Evolutionary conservation across 2,888 invertebrate genomes (phyloP).

Genomic region (Gryllus longicercus): DNA sequence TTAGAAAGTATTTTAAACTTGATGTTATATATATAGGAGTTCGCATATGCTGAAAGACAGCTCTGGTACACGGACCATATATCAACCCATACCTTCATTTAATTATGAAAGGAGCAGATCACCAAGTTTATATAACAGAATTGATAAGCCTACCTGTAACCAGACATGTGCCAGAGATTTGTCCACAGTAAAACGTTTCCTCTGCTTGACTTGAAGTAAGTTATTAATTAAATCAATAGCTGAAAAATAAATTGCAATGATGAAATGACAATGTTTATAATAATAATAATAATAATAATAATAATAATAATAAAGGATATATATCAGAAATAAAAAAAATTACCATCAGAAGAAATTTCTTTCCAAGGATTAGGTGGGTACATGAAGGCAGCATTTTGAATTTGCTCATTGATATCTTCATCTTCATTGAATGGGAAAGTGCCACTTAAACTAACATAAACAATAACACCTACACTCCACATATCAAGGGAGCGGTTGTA

Average conservation of each 20-base stretch:
- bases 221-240: conserved; percentile 98
- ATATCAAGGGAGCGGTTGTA: conserved; percentile 98
- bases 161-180: conserved; percentile 93
- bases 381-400: conserved; percentile 99
- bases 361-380: conserved; percentile 98
- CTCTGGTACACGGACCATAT: neutral
- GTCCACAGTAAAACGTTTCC: conserved; percentile 93
- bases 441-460: conserved; percentile 96
- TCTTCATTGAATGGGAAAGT: conserved; percentile 99
- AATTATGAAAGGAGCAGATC: neutral
- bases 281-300: too few relatives aligned
- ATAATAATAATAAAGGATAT: neutral
- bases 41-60: neutral
- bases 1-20: too few relatives aligned
- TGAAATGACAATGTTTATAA: too few relatives aligned
- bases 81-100: neutral
- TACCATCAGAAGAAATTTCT: conserved; percentile 88
- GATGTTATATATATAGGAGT: too few relatives aligned
- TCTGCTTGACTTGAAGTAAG: conserved; percentile 92
- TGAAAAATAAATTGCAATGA: conserved; percentile 49
- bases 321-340: conserved; percentile 35
- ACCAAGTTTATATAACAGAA: neutral
- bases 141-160: conserved; percentile 76
- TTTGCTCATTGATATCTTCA: conserved; percentile 99
- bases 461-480: conserved; percentile 99